Percentiles rank a stretch among this genome's conserved stretches.
Evolutionary conservation across 2,888 invertebrate species (phyloP).

Genomic region (Platycheirus albimanus): DNA sequence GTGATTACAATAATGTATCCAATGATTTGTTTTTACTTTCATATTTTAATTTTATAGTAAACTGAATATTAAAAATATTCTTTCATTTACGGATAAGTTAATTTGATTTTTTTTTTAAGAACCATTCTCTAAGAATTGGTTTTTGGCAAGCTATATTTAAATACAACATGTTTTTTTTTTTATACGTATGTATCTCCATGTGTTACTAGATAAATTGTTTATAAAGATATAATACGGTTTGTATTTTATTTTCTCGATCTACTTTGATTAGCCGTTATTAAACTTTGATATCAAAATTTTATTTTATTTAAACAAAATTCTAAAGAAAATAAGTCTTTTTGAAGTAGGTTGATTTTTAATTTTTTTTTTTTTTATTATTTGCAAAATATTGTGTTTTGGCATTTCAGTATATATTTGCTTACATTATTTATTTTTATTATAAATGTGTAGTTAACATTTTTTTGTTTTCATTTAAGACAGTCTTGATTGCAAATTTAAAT

Average conservation of each 20-base stretch:
- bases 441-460: conserved; percentile 24
- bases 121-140: conserved; percentile 16
- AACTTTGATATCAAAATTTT: conserved; percentile 1
- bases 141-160: conserved; percentile 25
- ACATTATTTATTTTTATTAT: conserved; percentile 31
- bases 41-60: no score
- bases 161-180: neutral
- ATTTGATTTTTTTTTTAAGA: conserved; percentile 11
- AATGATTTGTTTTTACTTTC: conserved; percentile 9
- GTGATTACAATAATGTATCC: neutral
- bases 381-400: conserved; percentile 57
- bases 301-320: conserved; percentile 12
- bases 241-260: conserved; percentile 11
- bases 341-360: conserved; percentile 34
- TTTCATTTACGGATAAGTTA: conserved; percentile 20
- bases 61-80: no score
- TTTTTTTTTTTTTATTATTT: no score
- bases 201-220: conserved; percentile 8
- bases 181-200: conserved; percentile 38
- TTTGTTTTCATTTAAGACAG: conserved; percentile 37
- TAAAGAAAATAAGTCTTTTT: conserved; percentile 42
- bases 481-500: conserved; percentile 43
- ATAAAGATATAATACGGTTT: conserved; percentile 9
- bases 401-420: conserved; percentile 50
- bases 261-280: no score